These are phyloP conservation scores for Drosophila carrolli DNA, from an alignment of 1,140 invertebrate genomes.

Conservation along the genomic window DNA sequence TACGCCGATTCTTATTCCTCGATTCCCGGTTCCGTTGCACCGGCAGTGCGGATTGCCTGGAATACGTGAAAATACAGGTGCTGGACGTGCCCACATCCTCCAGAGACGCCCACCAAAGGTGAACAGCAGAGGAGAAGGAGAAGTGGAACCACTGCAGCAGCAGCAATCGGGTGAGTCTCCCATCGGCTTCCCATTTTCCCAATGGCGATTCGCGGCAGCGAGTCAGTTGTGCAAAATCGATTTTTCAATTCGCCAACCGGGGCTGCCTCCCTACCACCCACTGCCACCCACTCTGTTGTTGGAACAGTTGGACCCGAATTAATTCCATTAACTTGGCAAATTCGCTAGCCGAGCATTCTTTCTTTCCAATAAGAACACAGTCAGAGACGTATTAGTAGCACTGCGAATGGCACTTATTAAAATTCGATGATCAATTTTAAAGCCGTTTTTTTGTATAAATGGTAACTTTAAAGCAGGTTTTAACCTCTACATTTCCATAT, in stretches of 20 bases:
- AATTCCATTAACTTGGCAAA: slow-evolving; percentile 32
- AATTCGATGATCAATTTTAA: too few species aligned
- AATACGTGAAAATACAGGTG: slow-evolving; percentile 14
- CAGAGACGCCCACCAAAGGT: background rate
- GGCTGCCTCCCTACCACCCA: slow-evolving; percentile 3
- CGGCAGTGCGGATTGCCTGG: background rate
- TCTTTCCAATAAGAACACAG: background rate
- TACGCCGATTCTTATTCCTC: slow-evolving; percentile 60
- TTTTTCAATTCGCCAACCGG: slow-evolving; percentile 53
- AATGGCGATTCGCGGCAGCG: slow-evolving; percentile 29
- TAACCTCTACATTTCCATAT: too few species aligned
- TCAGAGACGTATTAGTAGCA: background rate
- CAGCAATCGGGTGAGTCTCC: slow-evolving; percentile 23
- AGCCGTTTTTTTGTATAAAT: too few species aligned
- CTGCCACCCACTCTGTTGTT: slow-evolving; percentile 15
- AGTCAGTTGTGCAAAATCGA: slow-evolving; percentile 62
- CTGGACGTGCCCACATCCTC: background rate
- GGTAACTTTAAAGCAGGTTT: too few species aligned
- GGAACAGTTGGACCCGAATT: slow-evolving; percentile 16
- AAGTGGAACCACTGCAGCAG: background rate
- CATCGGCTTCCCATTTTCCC: slow-evolving; percentile 3
- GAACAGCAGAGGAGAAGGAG: background rate
- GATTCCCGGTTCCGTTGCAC: slow-evolving; percentile 29
- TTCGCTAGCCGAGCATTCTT: background rate
- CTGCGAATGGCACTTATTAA: background rate